These are phyloP conservation scores for Leptothorax acervorum DNA, from an alignment of 2,888 invertebrate genomes.

Conservation along the genomic window DNA sequence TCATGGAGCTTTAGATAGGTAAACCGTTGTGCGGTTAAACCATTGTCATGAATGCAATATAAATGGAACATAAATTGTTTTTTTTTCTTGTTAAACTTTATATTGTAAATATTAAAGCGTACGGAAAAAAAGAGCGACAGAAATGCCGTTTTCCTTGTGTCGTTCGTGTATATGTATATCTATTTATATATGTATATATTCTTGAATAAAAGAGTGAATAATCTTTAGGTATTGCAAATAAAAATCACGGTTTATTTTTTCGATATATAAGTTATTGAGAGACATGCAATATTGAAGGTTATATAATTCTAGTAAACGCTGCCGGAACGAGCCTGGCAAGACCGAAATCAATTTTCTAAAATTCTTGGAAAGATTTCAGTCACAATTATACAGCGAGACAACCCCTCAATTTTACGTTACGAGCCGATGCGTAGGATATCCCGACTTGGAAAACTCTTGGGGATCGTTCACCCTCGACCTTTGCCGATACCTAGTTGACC, in stretches of 20 bases:
- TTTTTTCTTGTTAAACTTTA: neutral
- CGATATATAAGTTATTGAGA: neutral
- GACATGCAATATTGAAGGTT: neutral
- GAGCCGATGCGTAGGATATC: slow-evolving; percentile 8
- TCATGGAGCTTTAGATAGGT: neutral
- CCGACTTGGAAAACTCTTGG: slow-evolving; percentile 53
- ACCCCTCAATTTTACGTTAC: slow-evolving; percentile 21
- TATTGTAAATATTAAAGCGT: neutral
- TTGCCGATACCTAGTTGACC: slow-evolving; percentile 64
- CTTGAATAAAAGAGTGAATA: neutral
- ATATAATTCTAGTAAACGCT: neutral
- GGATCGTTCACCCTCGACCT: slow-evolving; percentile 68
- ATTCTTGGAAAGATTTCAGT: neutral
- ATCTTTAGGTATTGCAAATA: neutral
- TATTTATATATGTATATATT: neutral
- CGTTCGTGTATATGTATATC: neutral
- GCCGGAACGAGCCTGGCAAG: neutral
- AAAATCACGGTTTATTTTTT: neutral
- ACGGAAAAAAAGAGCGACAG: neutral
- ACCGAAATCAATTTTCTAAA: slow-evolving; percentile 3
- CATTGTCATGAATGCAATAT: neutral
- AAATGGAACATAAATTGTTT: neutral
- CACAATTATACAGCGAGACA: neutral
- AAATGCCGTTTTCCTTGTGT: neutral
- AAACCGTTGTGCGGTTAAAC: neutral